These are phyloP conservation scores for Hydrotaea diabolus DNA, from an alignment of 2,888 invertebrate genomes.

Conservation along the genomic window DNA sequence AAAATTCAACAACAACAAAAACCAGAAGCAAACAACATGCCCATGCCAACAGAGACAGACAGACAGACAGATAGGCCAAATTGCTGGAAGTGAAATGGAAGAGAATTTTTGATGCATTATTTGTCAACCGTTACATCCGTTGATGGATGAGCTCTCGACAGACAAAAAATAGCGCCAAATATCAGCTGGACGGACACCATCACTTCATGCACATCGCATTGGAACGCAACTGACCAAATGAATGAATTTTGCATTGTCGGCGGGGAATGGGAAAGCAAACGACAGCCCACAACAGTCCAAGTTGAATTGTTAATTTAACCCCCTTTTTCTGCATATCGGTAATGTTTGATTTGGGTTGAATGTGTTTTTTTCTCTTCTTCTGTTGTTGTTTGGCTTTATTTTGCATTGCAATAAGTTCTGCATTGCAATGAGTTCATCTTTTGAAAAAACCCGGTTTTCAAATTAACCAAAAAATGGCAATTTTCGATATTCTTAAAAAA, in stretches of 20 bases:
- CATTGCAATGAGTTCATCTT: conserved; percentile 54
- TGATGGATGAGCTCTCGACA: conserved; percentile 70
- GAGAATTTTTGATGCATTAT: conserved; percentile 72
- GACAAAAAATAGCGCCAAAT: conserved; percentile 51
- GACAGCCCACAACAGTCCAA: conserved; percentile 15
- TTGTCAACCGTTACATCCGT: conserved; percentile 79
- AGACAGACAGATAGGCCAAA: background rate
- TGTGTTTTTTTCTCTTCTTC: background rate
- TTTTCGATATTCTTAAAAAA: background rate
- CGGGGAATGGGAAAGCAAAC: conserved; percentile 22
- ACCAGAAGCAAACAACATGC: background rate
- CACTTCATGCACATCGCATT: conserved; percentile 16
- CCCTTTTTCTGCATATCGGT: conserved; percentile 60
- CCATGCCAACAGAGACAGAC: conserved; percentile 19
- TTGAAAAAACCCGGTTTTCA: too few species aligned
- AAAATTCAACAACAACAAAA: conserved; percentile 44
- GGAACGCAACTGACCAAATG: conserved; percentile 45
- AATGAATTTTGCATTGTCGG: conserved; percentile 43
- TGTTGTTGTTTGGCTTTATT: conserved; percentile 25
- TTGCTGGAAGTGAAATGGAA: conserved; percentile 31
- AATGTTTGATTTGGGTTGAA: conserved; percentile 18
- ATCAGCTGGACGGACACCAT: conserved; percentile 40
- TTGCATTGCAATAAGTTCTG: conserved; percentile 32
- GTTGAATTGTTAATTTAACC: conserved; percentile 73
- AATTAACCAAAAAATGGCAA: conserved; percentile 30